Base-by-base conservation (phyloP, 1,140 invertebrate species). In the Nylanderia fulva region DNA sequence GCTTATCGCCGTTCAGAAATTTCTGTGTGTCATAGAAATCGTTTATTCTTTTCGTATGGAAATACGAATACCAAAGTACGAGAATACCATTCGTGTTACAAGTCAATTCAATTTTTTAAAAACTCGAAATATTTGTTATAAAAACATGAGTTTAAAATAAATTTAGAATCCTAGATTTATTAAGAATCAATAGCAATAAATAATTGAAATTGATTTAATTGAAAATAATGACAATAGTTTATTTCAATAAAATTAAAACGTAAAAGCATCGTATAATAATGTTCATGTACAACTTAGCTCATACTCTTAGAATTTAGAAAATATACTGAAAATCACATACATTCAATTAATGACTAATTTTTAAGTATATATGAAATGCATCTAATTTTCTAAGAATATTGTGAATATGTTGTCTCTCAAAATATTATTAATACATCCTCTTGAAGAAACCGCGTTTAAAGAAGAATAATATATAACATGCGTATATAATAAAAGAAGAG, bases 91-190 rank as follows among this genome's bases (percentile, higher is more conserved):
- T 18, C 27, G 56, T 64, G 8, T 6, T 18, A 5, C 79, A 58
- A 88, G 24, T 84, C 79, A 77, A 58, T 36, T 61, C 54, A 87
- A 87, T 85, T 85, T 84, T 88, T 84, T 48, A 18, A 63, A 76
- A 76, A 77, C 79, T 45, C 21, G 76, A 71, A 29, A 66, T 11
- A 54, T 56, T 61, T 11, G 39, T 66, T 24, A 36, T 6, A 36
- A 13, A 18, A 48, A 80, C 29, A 33, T 33, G 29, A 33, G 29
- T 33, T 33, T 33, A 33, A 33, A 36, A 21, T 18, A 6, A 58
- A 7, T 13, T 33, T 24, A 18, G 33, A 60, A 21, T 42, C 29
- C 27, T 7, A 33, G 9, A 2, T 13, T 1, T 42, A 42, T 1
- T 42, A 42, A 42, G 8, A 42, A 11, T 61, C 24, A 6, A 76